Conservation (phyloP, 1,140 invertebrate genomes). For the Drosophila mojavensis region DNA sequence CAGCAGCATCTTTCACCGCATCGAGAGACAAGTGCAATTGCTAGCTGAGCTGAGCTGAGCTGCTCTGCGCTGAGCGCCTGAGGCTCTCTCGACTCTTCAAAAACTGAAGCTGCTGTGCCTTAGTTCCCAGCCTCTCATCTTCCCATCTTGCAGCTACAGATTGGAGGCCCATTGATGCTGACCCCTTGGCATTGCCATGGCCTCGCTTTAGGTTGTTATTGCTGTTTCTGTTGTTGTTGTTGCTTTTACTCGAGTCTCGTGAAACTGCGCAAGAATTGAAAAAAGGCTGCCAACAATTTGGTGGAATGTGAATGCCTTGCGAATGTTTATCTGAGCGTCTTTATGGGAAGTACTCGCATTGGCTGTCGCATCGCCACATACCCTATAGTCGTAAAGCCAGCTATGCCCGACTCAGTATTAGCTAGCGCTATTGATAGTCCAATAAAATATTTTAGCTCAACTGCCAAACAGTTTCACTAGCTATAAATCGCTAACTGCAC, state of each 20-base stretch:
- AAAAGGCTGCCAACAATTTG: conserved; percentile 50
- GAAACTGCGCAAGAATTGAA: conserved; percentile 46
- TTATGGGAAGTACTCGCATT: conserved; percentile 3
- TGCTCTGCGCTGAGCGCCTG: conserved; percentile 21
- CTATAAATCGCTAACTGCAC: conserved; percentile 13
- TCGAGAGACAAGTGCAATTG: conserved; percentile 40
- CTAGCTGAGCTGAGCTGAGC: conserved; percentile 5
- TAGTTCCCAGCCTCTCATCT: conserved; percentile 33
- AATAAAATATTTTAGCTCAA: background rate
- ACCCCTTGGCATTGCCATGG: conserved; percentile 42
- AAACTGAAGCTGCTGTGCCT: background rate
- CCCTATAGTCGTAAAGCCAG: background rate
- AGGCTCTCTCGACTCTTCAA: conserved; percentile 8
- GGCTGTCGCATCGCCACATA: background rate
- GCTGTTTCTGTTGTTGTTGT: conserved; percentile 12
- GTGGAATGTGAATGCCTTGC: conserved; percentile 46
- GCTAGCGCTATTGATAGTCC: background rate
- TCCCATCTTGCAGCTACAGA: background rate
- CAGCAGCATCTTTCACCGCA: conserved; percentile 20
- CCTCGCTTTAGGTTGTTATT: conserved; percentile 25
- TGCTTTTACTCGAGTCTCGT: conserved; percentile 6
- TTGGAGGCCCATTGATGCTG: conserved; percentile 37
- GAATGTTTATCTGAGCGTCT: conserved; percentile 8
- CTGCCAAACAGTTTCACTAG: too few species aligned
- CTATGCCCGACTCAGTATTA: background rate